Evolutionary conservation across 2,797 vertebrate genomes (phyloP), one percentile per base, ranked within the genome.

Genomic region (Triplophysa yarkandensis): DNA sequence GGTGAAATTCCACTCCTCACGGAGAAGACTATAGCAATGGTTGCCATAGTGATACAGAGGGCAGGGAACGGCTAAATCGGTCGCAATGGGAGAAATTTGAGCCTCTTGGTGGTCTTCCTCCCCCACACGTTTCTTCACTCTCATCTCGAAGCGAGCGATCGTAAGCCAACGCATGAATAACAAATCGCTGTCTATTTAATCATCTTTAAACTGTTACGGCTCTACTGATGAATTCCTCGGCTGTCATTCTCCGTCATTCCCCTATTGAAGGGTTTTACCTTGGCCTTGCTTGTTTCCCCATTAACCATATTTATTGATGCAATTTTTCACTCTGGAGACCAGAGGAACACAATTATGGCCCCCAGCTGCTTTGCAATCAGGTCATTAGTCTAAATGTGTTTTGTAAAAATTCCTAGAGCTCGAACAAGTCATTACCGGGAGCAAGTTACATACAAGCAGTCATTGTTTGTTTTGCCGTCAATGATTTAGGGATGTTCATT

Each of bases 1-100:
- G 52, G 13, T 55, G 25, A 55, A 55, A 55, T 55, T 28, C 14
- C 52, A 55, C 52, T 17, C 52, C 52, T 54, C 23, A 23, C 64
- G 19, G 43, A 67, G 64, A 19, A 1, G 6, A 43, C 43, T 50
- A 75, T 46, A 36, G 55, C 54, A 52, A 46, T 55, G 66, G 89
- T 91, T 92, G 85, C 89, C 82, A 91, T 91, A 81, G 91, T 85
- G 82, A 92, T 82, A 9, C 16, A 71, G 83, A 83, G 81, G 81
- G 36, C 68, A 83, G 84, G 81, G 85, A 79, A 87, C 60, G 79
- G 78, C 54, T 77, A 74, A 82, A 87, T 82, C 39, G 74, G 74
- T 54, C 52, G 16, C 82, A 78, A 17, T 64, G 80, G 86, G 85
- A 85, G 77, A 87, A 81, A 82, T 86, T 80, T 63, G 60, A 62